These are phyloP conservation scores for Tetragnatha montana DNA, from an alignment of 2,888 invertebrate genomes.

Conservation along the genomic window DNA sequence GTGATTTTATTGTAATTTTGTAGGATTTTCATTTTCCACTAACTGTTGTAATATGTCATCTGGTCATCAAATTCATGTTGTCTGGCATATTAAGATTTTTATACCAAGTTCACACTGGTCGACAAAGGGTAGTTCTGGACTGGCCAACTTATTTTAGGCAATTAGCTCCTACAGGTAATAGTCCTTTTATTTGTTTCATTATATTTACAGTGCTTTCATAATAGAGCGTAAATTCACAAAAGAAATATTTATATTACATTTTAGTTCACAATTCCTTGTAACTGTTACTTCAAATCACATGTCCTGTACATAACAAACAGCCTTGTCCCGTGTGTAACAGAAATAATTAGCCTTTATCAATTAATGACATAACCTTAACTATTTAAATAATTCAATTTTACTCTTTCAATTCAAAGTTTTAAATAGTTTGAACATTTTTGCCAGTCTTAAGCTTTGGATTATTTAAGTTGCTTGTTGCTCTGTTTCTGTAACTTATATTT, in stretches of 20 bases:
- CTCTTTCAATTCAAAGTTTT: too few species aligned
- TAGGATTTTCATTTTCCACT: slow-evolving; percentile 93
- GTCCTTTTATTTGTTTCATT: neutral
- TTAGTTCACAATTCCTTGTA: too few species aligned
- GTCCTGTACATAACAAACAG: too few species aligned
- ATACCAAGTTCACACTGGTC: slow-evolving; percentile 80
- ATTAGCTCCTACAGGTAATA: slow-evolving; percentile 80
- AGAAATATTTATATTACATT: neutral
- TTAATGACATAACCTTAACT: too few species aligned
- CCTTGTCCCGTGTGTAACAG: too few species aligned
- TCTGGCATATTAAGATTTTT: slow-evolving; percentile 82
- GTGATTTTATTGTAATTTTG: slow-evolving; percentile 74
- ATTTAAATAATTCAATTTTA: too few species aligned
- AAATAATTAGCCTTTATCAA: too few species aligned
- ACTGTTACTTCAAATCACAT: too few species aligned
- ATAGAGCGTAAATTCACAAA: neutral
- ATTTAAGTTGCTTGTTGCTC: too few species aligned
- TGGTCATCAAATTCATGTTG: slow-evolving; percentile 90
- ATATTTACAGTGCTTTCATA: neutral
- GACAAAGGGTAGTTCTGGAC: slow-evolving; percentile 82
- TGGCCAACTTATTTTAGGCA: slow-evolving; percentile 87
- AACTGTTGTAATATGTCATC: slow-evolving; percentile 91
- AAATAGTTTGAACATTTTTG: too few species aligned
- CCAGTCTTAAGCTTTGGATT: too few species aligned
- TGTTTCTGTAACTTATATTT: too few species aligned